Base-by-base conservation (phyloP, 2,113 vertebrate species). In the Plotosus lineatus region DNA sequence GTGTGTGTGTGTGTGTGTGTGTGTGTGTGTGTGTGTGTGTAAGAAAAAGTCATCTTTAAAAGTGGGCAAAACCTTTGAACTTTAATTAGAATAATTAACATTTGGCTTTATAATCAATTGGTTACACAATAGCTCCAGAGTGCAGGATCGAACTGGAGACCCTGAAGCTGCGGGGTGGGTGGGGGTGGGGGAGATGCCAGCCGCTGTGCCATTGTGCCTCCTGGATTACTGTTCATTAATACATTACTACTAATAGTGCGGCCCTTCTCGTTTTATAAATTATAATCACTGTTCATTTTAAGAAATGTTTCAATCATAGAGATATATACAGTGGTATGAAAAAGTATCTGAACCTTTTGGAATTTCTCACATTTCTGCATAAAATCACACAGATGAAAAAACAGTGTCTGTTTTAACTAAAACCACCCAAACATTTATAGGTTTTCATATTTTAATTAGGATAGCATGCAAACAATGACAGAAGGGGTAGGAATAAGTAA, bases 21-120 rank as follows among this genome's bases (percentile, higher is more conserved):
- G n/a, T n/a, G n/a, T n/a, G n/a, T n/a, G n/a, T n/a, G n/a, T n/a
- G 58, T 46, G 46, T 81, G 19, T 80, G 55, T 75, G 33, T 4
- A 51, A 23, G 46, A 36, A 33, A 17, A 17, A 65, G 8, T 17
- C 17, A 1, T 65, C 6, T 40, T 56, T 75, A 42, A 56, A 74
- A 75, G 19, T 33, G 5, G 14, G n/a, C n/a, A 33, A 36, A 53
- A 19, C 33, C 33, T 66, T 10, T 9, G 17, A 44, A 26, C 11
- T 1, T 68, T 26, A 42, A 26, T 26, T 42, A 66, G 11, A 14
- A 65, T 69, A n/a, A 26, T 69, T 72, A 72, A 72, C 19, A 26
- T 21, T 17, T 10, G 12, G n/a, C 66, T 71, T 71, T 17, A 71
- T 28, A 48, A 71, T 71, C 6, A 1, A 72, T 48, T 31, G 14